phyloP scores from a whole-genome alignment of 2,888 invertebrate species.

The Lampropteryx suffumata region DNA sequence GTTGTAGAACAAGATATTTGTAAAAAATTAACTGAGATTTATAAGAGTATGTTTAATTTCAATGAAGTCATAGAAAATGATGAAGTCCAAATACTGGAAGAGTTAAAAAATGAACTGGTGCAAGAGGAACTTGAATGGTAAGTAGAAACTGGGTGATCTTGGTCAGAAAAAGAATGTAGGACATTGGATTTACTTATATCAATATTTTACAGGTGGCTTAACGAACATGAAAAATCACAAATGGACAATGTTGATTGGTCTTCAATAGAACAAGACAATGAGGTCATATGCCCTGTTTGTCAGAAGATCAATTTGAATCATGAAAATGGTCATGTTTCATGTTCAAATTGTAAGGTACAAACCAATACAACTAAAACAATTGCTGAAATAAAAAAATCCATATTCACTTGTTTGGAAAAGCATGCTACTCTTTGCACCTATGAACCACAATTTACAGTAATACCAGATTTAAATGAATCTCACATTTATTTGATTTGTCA shows the following conservation, averaged over 20 bases:
- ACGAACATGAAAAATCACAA: conserved; percentile 71
- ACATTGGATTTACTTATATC: neutral
- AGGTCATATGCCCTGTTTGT: conserved; percentile 80
- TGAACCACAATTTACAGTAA: conserved; percentile 56
- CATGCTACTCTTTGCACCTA: conserved; percentile 54
- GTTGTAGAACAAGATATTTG: conserved; percentile 52
- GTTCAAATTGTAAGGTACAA: conserved; percentile 60
- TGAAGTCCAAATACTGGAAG: conserved; percentile 59
- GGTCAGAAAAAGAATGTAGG: no score
- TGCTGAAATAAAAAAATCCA: conserved; percentile 52
- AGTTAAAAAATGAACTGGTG: conserved; percentile 67
- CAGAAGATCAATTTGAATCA: conserved; percentile 62
- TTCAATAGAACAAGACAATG: conserved; percentile 56
- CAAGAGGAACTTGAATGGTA: conserved; percentile 74
- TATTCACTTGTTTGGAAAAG: conserved; percentile 53
- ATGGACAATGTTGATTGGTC: conserved; percentile 67
- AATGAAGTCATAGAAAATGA: conserved; percentile 51
- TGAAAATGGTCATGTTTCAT: conserved; percentile 42
- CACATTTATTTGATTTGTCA: conserved; percentile 71
- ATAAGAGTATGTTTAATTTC: conserved; percentile 61
- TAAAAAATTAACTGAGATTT: conserved; percentile 59
- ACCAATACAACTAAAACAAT: conserved; percentile 54
- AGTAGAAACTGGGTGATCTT: no score
- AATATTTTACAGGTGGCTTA: conserved; percentile 55
- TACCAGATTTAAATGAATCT: conserved; percentile 55